phyloP scores from a whole-genome alignment of 1,140 invertebrate genomes.

The Pteromalus puparum region DNA sequence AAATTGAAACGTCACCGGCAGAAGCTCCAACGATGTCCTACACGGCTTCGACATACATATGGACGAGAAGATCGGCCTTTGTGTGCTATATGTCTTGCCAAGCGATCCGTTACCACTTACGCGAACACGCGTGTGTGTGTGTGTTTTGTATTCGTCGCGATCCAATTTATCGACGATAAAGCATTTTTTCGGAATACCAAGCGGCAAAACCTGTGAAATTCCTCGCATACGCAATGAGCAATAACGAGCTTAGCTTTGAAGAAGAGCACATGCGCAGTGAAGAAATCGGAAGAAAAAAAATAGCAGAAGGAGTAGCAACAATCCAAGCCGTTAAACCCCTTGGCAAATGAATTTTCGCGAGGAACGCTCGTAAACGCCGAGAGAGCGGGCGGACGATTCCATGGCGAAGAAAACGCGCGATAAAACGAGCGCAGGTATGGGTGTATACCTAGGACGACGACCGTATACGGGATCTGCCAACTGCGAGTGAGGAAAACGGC shows the following conservation, averaged over 20 bases:
- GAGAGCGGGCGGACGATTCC: background rate
- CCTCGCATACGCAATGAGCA: background rate
- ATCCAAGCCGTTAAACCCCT: background rate
- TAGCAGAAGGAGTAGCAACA: too few species aligned
- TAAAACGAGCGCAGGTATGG: conserved; percentile 23
- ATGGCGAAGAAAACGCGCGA: conserved; percentile 6
- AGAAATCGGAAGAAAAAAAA: background rate
- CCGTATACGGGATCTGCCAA: background rate
- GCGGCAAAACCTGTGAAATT: background rate
- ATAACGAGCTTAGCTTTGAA: background rate
- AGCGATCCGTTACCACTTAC: too few species aligned
- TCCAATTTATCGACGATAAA: conserved; percentile 4
- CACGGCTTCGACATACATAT: too few species aligned
- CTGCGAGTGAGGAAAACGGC: background rate
- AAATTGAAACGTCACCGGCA: conserved; percentile 65
- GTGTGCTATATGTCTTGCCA: too few species aligned
- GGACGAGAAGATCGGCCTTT: too few species aligned
- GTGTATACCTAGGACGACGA: background rate
- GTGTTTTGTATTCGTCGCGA: background rate
- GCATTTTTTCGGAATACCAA: background rate
- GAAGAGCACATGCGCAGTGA: too few species aligned
- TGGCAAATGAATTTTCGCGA: background rate
- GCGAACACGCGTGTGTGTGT: too few species aligned
- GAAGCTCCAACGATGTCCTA: background rate
- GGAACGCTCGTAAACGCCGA: background rate